Evolutionary conservation across 1,140 invertebrate genomes (phyloP), one percentile per base, ranked within the genome.

Genomic region (Eupeodes corollae): DNA sequence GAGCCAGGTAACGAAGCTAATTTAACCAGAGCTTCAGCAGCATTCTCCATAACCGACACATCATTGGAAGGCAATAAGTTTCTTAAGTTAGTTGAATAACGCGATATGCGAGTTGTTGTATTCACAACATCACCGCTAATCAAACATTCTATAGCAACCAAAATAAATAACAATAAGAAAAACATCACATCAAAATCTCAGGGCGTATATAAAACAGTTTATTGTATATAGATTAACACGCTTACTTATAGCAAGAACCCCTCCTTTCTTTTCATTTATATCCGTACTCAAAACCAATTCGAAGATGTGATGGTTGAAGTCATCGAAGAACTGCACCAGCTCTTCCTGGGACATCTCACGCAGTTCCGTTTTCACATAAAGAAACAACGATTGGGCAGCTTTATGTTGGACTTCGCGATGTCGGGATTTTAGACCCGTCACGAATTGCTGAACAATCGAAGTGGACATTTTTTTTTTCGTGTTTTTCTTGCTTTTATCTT

Each of bases 301-400:
- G 69, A 91, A 91, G 50, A 97, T 95, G 57, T 94, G 86, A 67
- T 92, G 86, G 66, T 95, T 94, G 59, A 97, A 94, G 48, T 93
- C 88, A 66, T 97, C 92, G 68, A 97, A 83, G 63, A 97, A 96
- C 21, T 78, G 72, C 15, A 83, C 85, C 44, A 94, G 78, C 59
- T 95, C 90, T 59, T 96, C 92, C 40, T 85, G 78, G n/a, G 90
- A 85, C 33, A 90, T 84, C 70, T 96, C 92, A 12, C 90, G 77
- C 13, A 97, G 68, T 58, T 98, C 93, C 8, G 88, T 91, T 63
- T 88, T 90, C 1, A 95, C 88, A 73, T 90, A 96, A 42, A 87
- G 79, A 58, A 88, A 86, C 1, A 98, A 73, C 45, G 96, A 90
- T 44, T 83, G 79, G 2, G 90, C 89, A 13, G 91, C 83, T 70